A percentile compares a stretch with the other conserved stretches of the same genome.
phyloP scores from a whole-genome alignment of 92 coral and sea anemone genomes.

The Epizoanthus fatuus region DNA sequence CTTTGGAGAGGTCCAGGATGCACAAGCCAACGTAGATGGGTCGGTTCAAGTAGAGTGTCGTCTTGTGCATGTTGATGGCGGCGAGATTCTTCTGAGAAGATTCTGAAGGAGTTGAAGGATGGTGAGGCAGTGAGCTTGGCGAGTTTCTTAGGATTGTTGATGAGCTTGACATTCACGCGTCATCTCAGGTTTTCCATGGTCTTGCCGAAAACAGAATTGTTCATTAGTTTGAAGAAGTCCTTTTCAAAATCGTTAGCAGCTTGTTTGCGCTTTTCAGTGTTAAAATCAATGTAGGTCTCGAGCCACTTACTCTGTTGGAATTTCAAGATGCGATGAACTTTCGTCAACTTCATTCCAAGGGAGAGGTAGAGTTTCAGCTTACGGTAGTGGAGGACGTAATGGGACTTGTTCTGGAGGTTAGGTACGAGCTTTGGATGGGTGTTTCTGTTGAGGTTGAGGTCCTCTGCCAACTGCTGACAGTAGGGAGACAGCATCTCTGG shows the following conservation, averaged over 20 bases:
- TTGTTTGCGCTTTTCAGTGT: constrained; percentile 54
- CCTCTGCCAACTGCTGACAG: constrained; percentile 28
- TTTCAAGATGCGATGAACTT: constrained; percentile 38
- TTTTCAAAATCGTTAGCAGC: constrained; percentile 5
- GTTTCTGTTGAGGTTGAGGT: constrained; percentile 1
- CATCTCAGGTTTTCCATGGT: constrained; percentile 8
- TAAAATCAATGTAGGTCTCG: constrained; percentile 50
- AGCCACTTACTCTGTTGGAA: constrained; percentile 52
- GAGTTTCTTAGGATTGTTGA: constrained; percentile 21
- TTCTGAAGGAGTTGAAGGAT: constrained; percentile 28
- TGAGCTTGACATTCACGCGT: constrained; percentile 28
- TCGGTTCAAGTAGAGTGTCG: constrained; percentile 48
- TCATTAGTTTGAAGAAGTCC: too few species aligned
- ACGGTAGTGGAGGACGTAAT: constrained; percentile 24
- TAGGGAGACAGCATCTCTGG: constrained; percentile 52
- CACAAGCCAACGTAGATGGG: too few species aligned
- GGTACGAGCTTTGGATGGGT: constrained; percentile 16
- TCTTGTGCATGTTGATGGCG: constrained; percentile 54
- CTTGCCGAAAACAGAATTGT: too few species aligned
- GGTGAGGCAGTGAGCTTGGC: constrained; percentile 43
- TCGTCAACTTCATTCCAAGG: constrained; percentile 34
- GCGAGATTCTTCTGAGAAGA: constrained; percentile 51
- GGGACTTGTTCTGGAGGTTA: constrained; percentile 18
- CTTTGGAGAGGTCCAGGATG: constrained; percentile 63
- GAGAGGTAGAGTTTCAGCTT: constrained; percentile 24